These are phyloP conservation scores for Thryonomys swinderianus DNA, from an alignment of 2,113 vertebrate genomes.

Conservation along the genomic window DNA sequence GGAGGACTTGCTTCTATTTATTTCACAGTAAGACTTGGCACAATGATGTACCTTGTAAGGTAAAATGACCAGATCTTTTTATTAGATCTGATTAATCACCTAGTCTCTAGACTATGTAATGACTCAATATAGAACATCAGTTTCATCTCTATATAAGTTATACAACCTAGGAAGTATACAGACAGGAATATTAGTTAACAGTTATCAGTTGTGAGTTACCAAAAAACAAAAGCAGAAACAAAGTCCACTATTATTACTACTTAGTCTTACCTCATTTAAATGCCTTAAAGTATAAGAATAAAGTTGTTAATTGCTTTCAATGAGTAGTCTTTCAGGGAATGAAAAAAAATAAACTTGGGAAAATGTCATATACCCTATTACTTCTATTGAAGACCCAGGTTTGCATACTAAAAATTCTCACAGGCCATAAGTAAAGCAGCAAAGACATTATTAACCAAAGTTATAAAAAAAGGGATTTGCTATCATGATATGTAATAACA, in stretches of 20 bases:
- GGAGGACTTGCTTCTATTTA: constrained; percentile 20
- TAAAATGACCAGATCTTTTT: constrained; percentile 43
- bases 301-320: neutral
- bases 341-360: neutral
- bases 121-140: neutral
- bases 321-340: constrained; percentile 13
- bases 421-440: neutral
- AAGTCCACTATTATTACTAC: neutral
- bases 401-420: neutral
- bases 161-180: neutral
- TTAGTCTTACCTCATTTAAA: too few relatives aligned
- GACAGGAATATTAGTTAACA: neutral
- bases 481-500: neutral
- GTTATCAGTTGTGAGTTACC: neutral
- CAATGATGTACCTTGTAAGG: neutral
- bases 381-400: neutral
- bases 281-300: too few relatives aligned
- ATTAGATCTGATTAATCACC: constrained; percentile 5
- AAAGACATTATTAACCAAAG: neutral
- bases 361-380: neutral
- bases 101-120: constrained; percentile 23
- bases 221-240: neutral
- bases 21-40: constrained; percentile 39
- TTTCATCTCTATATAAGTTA: constrained; percentile 49
- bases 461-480: constrained; percentile 26